phyloP scores from a whole-genome alignment of 2,797 vertebrate genomes.

The Aselliscus stoliczkanus region DNA sequence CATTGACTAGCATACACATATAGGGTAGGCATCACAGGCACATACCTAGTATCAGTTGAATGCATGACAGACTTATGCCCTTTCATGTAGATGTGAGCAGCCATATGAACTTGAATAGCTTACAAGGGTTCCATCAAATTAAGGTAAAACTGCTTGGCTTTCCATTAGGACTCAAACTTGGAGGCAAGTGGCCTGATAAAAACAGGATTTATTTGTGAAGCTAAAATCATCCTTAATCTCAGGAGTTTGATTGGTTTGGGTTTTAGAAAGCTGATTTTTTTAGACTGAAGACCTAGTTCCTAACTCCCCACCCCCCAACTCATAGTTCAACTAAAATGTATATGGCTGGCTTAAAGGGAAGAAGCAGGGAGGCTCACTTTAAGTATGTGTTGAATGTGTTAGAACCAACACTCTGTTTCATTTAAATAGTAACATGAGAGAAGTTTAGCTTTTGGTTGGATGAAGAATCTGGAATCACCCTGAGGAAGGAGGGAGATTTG shows the following conservation, averaged over 20 bases:
- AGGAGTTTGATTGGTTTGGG: background rate
- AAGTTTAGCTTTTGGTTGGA: background rate
- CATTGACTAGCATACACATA: too few relatives aligned
- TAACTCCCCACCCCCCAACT: background rate
- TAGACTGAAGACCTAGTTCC: background rate
- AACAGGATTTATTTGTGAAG: background rate
- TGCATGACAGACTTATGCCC: background rate
- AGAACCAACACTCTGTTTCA: background rate
- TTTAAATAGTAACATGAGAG: background rate
- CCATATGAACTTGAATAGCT: background rate
- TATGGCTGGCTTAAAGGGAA: background rate
- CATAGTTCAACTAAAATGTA: background rate
- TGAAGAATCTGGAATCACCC: background rate
- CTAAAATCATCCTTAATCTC: background rate
- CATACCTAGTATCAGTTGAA: background rate
- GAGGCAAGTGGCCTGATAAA: background rate
- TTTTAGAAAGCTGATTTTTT: background rate
- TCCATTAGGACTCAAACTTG: background rate
- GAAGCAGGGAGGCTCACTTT: background rate
- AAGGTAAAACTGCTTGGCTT: background rate
- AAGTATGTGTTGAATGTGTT: background rate
- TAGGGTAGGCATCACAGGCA: background rate
- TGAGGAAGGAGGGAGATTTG: background rate
- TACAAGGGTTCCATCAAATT: background rate
- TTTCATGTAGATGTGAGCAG: background rate